phyloP scores from a whole-genome alignment of 2,113 vertebrate species.

The Sporophila hypoxantha region DNA sequence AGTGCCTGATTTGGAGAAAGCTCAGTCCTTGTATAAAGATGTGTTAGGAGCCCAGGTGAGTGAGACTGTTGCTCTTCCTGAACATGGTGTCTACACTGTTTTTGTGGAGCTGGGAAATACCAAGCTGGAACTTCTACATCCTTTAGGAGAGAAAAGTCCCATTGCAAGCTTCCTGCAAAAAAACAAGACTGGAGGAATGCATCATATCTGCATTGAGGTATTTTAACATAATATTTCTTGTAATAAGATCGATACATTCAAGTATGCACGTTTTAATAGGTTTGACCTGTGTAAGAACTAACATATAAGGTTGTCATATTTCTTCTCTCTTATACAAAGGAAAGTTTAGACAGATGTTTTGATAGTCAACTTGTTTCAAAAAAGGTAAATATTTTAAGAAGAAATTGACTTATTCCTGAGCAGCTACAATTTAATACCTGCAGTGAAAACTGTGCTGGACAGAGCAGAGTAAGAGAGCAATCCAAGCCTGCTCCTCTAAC shows the following conservation, averaged over 20 bases:
- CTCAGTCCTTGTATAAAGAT: slow-evolving; percentile 81
- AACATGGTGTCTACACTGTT: slow-evolving; percentile 90
- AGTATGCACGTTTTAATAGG: neutral
- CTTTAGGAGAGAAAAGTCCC: slow-evolving; percentile 87
- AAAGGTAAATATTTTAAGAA: neutral
- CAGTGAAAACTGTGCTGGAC: neutral
- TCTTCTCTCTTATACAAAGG: neutral
- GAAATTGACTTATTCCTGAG: neutral
- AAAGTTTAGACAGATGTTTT: neutral
- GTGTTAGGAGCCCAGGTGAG: slow-evolving; percentile 87
- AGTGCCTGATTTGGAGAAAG: slow-evolving; percentile 87
- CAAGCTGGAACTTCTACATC: slow-evolving; percentile 92
- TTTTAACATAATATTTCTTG: neutral
- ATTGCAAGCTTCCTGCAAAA: slow-evolving; percentile 88
- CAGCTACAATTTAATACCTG: neutral
- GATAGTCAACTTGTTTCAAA: neutral
- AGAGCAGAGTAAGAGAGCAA: neutral
- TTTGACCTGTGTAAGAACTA: neutral
- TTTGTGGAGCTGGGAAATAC: slow-evolving; percentile 95
- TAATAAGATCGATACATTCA: neutral
- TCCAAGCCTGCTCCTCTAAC: neutral
- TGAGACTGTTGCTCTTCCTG: slow-evolving; percentile 76
- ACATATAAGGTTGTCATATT: neutral
- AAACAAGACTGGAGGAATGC: slow-evolving; percentile 91
- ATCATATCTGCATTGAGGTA: slow-evolving; percentile 97